Evolutionary conservation across 2,888 invertebrate genomes (phyloP), one percentile per base, ranked within the genome.

Genomic region (Heliconius hortense): DNA sequence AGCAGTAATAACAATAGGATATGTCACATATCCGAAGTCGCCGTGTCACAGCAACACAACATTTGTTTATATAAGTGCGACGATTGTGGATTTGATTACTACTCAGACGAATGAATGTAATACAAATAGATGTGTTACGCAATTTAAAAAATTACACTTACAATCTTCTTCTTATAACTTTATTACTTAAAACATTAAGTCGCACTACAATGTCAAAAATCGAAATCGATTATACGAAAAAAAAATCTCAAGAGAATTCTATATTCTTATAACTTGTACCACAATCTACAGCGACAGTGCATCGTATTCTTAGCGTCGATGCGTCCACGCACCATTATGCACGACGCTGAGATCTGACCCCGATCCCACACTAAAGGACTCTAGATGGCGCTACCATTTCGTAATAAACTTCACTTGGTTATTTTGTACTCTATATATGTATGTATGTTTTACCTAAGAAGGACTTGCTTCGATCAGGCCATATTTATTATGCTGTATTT

Each of bases 321-420:
- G 76, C 73, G 73, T 71, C 76, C 56, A 64, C 59, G 73, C 73
- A 76, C 35, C 62, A 72, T 68, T 72, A 72, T 72, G 56, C 56
- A 60, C 73, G 64, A 59, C 21, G 71, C 71, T 73, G 43, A 35
- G 73, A 73, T 67, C 75, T 76, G 76, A 71, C 76, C 76, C 73
- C 70, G 76, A 76, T 79, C 77, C 76, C 79, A 71, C 76, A 77
- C 72, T 74, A 68, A 72, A 63, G 43, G 56, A 63, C 63, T 76
- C 66, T 76, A 78, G 73, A 79, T 79, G 79, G 78, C 75, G 78
- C 78, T 67, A 76, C 78, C 70, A 73, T 78, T 77, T 76, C 79
- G 78, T 72, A 77, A 79, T 63, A 35, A 43, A 43, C 28, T 63
- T 8, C 3, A 10, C 24, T 31, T 68, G 68, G 62, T 53, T 53